phyloP scores from a whole-genome alignment of 1,140 invertebrate genomes.

The Ceratina australensis region DNA sequence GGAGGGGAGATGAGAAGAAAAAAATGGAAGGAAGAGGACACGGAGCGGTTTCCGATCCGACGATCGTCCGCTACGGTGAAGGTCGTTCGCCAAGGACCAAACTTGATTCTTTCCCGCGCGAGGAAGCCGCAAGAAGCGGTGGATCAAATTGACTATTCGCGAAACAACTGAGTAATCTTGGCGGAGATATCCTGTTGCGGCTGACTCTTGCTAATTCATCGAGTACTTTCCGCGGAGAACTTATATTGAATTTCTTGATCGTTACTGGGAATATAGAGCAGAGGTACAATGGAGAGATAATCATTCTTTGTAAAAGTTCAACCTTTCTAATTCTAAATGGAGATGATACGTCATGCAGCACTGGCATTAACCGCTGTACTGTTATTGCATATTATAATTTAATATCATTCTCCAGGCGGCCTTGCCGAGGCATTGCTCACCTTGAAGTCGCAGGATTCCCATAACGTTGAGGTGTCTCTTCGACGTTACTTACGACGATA shows the following conservation, averaged over 20 bases:
- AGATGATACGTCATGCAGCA: no score
- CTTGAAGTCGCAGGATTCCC: conserved; percentile 44
- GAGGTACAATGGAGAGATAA: no score
- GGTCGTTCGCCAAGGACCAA: conserved; percentile 49
- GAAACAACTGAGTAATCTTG: neutral
- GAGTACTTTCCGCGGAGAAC: no score
- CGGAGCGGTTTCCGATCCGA: conserved; percentile 30
- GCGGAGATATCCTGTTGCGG: neutral
- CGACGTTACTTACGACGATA: conserved; percentile 41
- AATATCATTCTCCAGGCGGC: neutral
- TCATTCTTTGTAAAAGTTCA: no score
- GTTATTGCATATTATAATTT: no score
- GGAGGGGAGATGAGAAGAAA: conserved; percentile 39
- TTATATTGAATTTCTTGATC: no score
- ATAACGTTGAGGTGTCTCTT: conserved; percentile 38
- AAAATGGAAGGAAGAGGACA: conserved; percentile 43
- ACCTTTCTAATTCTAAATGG: no score
- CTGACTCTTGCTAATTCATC: neutral
- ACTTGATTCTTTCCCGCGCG: neutral
- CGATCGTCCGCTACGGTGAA: conserved; percentile 40
- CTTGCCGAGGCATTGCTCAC: conserved; percentile 12
- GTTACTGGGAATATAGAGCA: no score
- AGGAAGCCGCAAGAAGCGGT: neutral
- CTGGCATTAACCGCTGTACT: no score
- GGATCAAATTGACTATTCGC: conserved; percentile 41